Evolutionary conservation across 2,113 vertebrate genomes (phyloP).

Genomic region (Gyps fulvus): DNA sequence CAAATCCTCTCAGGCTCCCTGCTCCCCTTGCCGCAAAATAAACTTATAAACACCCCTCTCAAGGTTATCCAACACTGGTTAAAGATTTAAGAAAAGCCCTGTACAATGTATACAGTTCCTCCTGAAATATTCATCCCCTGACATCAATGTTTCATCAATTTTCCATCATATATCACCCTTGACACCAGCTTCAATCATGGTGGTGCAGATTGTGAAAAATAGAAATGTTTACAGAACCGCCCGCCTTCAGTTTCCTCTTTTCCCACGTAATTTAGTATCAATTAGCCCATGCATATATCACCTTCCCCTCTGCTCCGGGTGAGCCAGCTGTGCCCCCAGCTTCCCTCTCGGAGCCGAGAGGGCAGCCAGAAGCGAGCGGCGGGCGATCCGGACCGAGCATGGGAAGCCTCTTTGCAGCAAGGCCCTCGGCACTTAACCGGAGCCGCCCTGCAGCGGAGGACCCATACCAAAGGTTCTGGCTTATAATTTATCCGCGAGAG

Average conservation of each 20-base stretch:
- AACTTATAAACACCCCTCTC: background rate
- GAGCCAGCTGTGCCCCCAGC: background rate
- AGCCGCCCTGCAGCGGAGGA: background rate
- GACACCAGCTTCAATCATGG: background rate
- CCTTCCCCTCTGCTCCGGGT: background rate
- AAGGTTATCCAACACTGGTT: slow-evolving; percentile 17
- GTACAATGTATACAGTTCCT: background rate
- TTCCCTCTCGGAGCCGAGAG: background rate
- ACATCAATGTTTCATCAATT: slow-evolving; percentile 54
- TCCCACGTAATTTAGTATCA: background rate
- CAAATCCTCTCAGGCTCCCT: background rate
- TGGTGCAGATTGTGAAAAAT: background rate
- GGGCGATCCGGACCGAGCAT: fast-evolving
- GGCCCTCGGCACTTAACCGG: fast-evolving
- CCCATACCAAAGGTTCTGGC: background rate
- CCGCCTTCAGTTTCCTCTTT: background rate
- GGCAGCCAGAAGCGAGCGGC: fast-evolving
- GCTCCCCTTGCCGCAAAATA: background rate
- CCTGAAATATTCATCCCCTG: slow-evolving; percentile 55
- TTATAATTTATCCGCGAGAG: fast-evolving
- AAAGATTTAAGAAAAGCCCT: slow-evolving; percentile 24
- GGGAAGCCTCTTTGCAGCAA: fast-evolving
- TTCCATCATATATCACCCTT: slow-evolving; percentile 29
- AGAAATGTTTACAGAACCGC: background rate
- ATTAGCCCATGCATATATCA: background rate